These are phyloP conservation scores for Synanthedon tipuliformis DNA, from an alignment of 2,888 invertebrate species.

Conservation along the genomic window DNA sequence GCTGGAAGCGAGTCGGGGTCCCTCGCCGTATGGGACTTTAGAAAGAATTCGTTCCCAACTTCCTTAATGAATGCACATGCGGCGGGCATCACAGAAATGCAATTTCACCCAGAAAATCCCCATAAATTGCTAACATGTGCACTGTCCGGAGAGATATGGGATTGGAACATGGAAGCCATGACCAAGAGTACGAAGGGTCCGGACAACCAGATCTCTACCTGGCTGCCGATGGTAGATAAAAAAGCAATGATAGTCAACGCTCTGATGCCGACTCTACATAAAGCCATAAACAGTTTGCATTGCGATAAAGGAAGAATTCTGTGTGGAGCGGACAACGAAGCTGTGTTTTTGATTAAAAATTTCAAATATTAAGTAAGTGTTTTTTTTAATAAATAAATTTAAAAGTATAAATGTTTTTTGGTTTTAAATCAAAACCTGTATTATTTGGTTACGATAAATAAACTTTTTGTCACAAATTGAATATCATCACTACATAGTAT, in stretches of 20 bases:
- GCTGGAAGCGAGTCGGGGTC: conserved; percentile 90
- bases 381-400: conserved; percentile 2
- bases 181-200: conserved; percentile 43
- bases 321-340: conserved; percentile 91
- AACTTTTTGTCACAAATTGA: neutral
- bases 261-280: conserved; percentile 78
- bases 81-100: conserved; percentile 83
- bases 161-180: conserved; percentile 81
- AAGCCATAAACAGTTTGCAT: conserved; percentile 86
- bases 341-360: conserved; percentile 83
- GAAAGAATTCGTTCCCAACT: conserved; percentile 85
- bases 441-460: neutral
- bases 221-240: conserved; percentile 79
- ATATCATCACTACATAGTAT: conserved; percentile 1
- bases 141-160: conserved; percentile 86
- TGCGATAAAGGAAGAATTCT: conserved; percentile 79
- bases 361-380: conserved; percentile 53
- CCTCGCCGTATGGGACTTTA: conserved; percentile 89
- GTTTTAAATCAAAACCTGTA: conserved; percentile 12
- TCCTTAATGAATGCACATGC: conserved; percentile 84
- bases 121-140: conserved; percentile 87
- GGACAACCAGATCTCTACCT: conserved; percentile 63
- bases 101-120: conserved; percentile 87
- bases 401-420: conserved; percentile 27
- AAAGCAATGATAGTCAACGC: conserved; percentile 77